A percentile compares a stretch with the other conserved stretches of the same genome.
These are phyloP conservation scores for Podarcis lilfordi DNA, from an alignment of 2,797 vertebrate genomes.

Conservation along the genomic window DNA sequence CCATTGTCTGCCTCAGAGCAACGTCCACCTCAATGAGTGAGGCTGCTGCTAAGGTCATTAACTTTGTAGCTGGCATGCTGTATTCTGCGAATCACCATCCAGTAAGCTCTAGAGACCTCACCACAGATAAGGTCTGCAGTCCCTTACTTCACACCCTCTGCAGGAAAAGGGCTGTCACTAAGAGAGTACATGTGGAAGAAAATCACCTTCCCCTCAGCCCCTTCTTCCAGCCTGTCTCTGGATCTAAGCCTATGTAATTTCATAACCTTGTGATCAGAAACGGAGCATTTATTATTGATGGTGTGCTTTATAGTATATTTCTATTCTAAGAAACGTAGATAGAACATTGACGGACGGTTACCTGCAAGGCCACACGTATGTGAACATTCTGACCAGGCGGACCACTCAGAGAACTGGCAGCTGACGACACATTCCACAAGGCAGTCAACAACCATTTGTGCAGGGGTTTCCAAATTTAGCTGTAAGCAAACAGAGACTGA, in stretches of 20 bases:
- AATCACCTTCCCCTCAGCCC: neutral
- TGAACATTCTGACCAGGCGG: constrained; percentile 90
- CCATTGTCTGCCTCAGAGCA: neutral
- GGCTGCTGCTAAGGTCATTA: neutral
- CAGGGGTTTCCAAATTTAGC: constrained; percentile 80
- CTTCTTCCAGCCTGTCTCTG: neutral
- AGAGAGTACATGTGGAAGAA: neutral
- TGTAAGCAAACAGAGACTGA: constrained; percentile 65
- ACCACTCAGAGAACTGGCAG: constrained; percentile 92
- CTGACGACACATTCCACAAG: constrained; percentile 88
- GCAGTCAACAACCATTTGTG: constrained; percentile 81
- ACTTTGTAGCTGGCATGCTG: neutral
- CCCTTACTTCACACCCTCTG: neutral
- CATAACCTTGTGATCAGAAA: neutral
- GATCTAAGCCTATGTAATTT: neutral
- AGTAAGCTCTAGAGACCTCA: neutral
- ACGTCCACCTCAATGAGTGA: neutral
- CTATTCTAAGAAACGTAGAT: rapidly evolving
- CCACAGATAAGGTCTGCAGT: neutral
- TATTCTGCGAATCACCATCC: neutral
- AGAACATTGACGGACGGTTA: constrained; percentile 61
- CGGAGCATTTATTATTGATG: neutral
- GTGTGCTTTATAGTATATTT: rapidly evolving
- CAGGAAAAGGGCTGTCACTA: neutral
- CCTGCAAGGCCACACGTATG: constrained; percentile 89